Conservation (phyloP, 1,140 invertebrate genomes). For the Drosophila carrolli region DNA sequence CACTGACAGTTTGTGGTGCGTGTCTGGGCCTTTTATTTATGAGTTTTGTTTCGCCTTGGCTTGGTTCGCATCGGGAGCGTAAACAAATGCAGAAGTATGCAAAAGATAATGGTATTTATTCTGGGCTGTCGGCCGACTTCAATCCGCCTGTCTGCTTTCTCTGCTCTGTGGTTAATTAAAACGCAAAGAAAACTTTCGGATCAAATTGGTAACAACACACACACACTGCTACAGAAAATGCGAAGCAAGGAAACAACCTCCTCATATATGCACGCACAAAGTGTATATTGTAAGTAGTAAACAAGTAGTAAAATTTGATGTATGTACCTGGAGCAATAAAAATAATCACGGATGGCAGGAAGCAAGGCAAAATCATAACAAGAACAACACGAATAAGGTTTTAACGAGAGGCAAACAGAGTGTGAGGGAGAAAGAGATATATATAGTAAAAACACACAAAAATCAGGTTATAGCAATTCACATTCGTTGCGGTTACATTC, state of each 20-base stretch:
- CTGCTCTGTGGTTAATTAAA: constrained; percentile 58
- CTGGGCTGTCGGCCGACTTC: constrained; percentile 8
- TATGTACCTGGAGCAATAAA: constrained; percentile 46
- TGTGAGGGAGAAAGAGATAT: constrained; percentile 1
- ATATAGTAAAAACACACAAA: constrained; percentile 35
- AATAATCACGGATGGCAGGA: constrained; percentile 42
- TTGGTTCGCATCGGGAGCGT: constrained; percentile 16
- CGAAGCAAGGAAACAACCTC: constrained; percentile 11
- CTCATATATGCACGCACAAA: constrained; percentile 6
- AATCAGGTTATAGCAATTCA: constrained; percentile 42
- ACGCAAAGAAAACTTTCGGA: constrained; percentile 44
- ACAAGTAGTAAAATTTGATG: constrained; percentile 52
- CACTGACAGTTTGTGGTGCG: constrained; percentile 72
- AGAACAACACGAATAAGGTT: constrained; percentile 40
- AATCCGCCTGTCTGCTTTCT: constrained; percentile 26
- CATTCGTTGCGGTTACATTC: constrained; percentile 52
- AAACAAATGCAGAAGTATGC: constrained; percentile 46
- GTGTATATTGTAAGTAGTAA: constrained; percentile 41
- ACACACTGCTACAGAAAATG: constrained; percentile 12
- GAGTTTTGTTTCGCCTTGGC: constrained; percentile 48
- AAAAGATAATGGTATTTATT: constrained; percentile 50
- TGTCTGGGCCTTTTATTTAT: constrained; percentile 69
- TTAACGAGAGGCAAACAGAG: constrained; percentile 14
- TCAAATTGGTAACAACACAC: constrained; percentile 10
- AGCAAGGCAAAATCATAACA: constrained; percentile 44